Base-by-base conservation (phyloP, 2,113 vertebrate genomes). In the Aviceda subcristata region DNA sequence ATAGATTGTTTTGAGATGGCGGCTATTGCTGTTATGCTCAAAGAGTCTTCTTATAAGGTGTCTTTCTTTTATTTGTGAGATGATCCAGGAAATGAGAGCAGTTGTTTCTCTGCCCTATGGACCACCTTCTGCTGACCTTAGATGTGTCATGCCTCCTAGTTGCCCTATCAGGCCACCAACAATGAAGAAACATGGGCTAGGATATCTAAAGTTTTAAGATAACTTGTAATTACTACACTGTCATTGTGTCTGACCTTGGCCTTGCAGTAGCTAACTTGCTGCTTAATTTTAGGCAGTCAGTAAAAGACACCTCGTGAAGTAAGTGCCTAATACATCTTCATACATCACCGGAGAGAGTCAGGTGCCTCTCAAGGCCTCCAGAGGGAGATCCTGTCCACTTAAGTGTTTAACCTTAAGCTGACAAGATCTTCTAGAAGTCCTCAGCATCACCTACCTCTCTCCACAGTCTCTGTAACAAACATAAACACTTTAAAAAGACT, bases 371-470 rank as follows among this genome's bases (percentile, higher is more conserved):
- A 16, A 76, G 51, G 71, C 94, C 93, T 97, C 90, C 92, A 96
- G 96, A 92, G 93, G 93, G 96, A 95, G 93, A 94, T 71, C 81
- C 87, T 91, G 57, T 50, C 77, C 74, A 56, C 53, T 56, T 56
- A 50, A 55, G 24, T 36, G 36, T 80, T 63, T 75, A 71, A 80
- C 50, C 15, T 69, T 26, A 43, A 78, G 50, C 15, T 76, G 39
- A 32, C 24, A 64, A 78, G 69, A 60, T 60, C 26, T 87, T 95
- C 77, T 22, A 43, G 36, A 91, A 87, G 16, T 7, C 43, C 89
- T 85, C 43, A 75, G 10, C 41, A 60, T 84, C 59, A 39, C 56
- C 45, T 51, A 7, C 16, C 24, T 82, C 32, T 83, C 26, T 78
- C 34, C 43, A 18, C 13, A 78, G 36, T 67, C 76, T 75, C 53